phyloP scores from a whole-genome alignment of 2,113 vertebrate species.

The Pseudolaguvia tuberculata region DNA sequence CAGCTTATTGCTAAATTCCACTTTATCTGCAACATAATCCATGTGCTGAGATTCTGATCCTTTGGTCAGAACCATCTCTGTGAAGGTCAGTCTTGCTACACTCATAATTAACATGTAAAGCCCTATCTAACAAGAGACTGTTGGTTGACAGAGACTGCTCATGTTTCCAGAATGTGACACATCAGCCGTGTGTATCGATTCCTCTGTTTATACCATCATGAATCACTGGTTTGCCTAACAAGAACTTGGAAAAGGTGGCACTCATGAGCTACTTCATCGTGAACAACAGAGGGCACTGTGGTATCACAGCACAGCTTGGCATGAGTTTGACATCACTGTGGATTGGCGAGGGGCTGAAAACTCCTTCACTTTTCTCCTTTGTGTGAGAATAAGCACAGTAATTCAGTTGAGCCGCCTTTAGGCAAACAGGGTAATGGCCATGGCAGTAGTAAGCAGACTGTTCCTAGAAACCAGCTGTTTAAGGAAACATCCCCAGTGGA shows the following conservation, averaged over 20 bases:
- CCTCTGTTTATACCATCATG: slow-evolving; percentile 21
- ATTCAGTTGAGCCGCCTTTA: slow-evolving; percentile 32
- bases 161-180: slow-evolving; percentile 24
- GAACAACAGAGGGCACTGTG: slow-evolving; percentile 44
- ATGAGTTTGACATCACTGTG: not conserved
- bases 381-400: slow-evolving; percentile 40
- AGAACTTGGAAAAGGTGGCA: not conserved
- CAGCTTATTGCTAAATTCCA: not conserved
- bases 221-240: slow-evolving; percentile 35
- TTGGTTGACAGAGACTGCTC: not conserved
- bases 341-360: slow-evolving; percentile 1
- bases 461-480: slow-evolving; percentile 7
- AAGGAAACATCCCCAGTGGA: not conserved
- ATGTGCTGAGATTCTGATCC: not conserved
- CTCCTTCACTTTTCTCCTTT: slow-evolving; percentile 10
- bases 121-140: slow-evolving; percentile 14
- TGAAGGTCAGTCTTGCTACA: not conserved
- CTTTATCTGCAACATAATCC: slow-evolving; percentile 5
- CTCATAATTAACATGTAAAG: not conserved
- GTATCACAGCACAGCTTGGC: not conserved
- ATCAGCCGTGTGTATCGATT: slow-evolving; percentile 2
- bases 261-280: not conserved
- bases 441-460: slow-evolving; percentile 20
- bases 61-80: not conserved
- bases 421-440: slow-evolving; percentile 16